Conservation (phyloP, 2,113 vertebrate genomes). For the Grammatotria lemairii region DNA sequence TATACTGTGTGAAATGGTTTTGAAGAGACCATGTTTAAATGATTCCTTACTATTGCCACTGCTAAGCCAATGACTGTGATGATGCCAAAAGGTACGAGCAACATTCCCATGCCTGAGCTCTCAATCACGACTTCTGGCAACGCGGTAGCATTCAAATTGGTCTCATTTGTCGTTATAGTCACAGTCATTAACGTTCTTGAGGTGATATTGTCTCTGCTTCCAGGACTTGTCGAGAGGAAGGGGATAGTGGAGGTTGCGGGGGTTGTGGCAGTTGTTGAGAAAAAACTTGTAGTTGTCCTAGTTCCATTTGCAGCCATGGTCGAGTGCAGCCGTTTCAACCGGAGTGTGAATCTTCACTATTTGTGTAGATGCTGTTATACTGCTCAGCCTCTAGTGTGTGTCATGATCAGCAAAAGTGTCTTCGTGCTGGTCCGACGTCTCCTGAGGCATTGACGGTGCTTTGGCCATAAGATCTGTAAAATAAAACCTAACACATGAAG, state of each 20-base stretch:
- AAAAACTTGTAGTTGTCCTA: slow-evolving; percentile 30
- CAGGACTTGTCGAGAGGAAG: slow-evolving; percentile 26
- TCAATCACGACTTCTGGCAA: slow-evolving; percentile 69
- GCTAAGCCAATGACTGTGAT: slow-evolving; percentile 89
- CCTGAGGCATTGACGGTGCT: background rate
- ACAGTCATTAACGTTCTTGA: slow-evolving; percentile 62
- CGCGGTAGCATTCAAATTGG: slow-evolving; percentile 82
- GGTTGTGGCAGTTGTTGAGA: slow-evolving; percentile 35
- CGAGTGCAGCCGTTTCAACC: background rate
- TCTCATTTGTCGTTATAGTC: slow-evolving; percentile 76
- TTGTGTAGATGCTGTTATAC: background rate
- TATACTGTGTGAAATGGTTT: background rate
- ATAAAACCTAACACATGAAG: background rate
- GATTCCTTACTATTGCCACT: slow-evolving; percentile 82
- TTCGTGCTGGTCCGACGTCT: background rate
- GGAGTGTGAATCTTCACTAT: background rate
- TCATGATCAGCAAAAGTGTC: slow-evolving; percentile 1
- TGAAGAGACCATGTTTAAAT: background rate
- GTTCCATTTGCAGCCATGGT: slow-evolving; percentile 53
- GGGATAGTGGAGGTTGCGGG: slow-evolving; percentile 27
- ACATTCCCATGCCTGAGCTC: slow-evolving; percentile 76
- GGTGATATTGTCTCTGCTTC: slow-evolving; percentile 49
- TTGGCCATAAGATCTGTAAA: background rate
- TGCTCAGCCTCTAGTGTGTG: slow-evolving; percentile 3
- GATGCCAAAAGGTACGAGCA: slow-evolving; percentile 91